phyloP scores from a whole-genome alignment of 2,797 vertebrate species.

The Danio tinwini region DNA sequence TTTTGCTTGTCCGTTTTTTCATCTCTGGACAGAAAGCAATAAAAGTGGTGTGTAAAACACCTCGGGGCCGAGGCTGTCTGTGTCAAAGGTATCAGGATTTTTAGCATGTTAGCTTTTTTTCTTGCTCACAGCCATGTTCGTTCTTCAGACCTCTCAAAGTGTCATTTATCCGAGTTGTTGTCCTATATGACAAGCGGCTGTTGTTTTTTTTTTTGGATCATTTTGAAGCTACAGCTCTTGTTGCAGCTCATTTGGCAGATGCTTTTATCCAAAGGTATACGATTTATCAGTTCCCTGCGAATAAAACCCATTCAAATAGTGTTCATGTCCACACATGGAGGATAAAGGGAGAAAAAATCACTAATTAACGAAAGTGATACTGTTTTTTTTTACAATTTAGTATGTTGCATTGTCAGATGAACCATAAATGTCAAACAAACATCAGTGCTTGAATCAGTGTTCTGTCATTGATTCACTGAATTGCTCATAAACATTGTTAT shows the following conservation, averaged over 20 bases:
- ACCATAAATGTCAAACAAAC: neutral
- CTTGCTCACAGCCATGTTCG: constrained; percentile 12
- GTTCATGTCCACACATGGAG: neutral
- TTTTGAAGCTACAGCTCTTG: constrained; percentile 9
- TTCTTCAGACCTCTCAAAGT: constrained; percentile 25
- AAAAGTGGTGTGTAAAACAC: constrained; percentile 34
- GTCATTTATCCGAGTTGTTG: constrained; percentile 36
- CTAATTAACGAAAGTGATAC: too few relatives aligned
- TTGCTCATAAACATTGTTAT: neutral
- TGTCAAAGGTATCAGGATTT: constrained; percentile 41
- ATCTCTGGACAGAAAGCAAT: constrained; percentile 56
- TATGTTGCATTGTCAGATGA: too few relatives aligned
- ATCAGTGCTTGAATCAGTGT: neutral
- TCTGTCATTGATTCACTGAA: neutral
- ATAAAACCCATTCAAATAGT: neutral
- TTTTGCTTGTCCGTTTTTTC: constrained; percentile 57
- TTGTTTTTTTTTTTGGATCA: constrained; percentile 9
- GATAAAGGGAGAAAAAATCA: too few relatives aligned
- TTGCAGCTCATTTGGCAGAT: neutral
- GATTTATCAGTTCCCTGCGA: neutral
- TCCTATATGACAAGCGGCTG: constrained; percentile 38
- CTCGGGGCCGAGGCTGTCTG: constrained; percentile 29
- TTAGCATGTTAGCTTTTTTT: constrained; percentile 34
- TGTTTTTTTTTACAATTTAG: too few relatives aligned
- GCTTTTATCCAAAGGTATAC: neutral